Percentiles rank a stretch among this genome's conserved stretches.
Evolutionary conservation across 2,888 invertebrate species (phyloP).

Genomic region (Epinotia bilunana): DNA sequence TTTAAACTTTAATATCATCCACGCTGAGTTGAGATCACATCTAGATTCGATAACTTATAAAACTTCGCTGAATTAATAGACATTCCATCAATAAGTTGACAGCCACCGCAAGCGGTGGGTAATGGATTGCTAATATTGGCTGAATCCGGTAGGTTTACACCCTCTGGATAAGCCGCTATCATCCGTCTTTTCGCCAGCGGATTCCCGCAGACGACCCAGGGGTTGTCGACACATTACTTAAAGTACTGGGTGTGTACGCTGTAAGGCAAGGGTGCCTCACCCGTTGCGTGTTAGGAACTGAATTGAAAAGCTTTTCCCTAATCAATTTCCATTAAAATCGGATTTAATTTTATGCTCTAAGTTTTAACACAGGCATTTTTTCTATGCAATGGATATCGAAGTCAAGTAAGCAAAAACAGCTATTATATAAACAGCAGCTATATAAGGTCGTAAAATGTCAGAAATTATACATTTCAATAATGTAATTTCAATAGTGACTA

Average conservation of each 20-base stretch:
- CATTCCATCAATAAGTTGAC: slow-evolving; percentile 48
- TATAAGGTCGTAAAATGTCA: not conserved
- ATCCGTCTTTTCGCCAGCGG: slow-evolving; percentile 75
- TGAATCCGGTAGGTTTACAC: slow-evolving; percentile 77
- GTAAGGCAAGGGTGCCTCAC: slow-evolving; percentile 49
- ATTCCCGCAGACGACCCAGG: slow-evolving; percentile 39
- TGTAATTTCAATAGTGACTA: not conserved
- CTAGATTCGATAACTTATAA: not conserved
- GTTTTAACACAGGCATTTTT: not conserved
- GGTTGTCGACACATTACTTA: slow-evolving; percentile 56
- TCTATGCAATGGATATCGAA: not conserved
- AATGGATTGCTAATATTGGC: slow-evolving; percentile 84
- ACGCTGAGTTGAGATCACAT: not conserved
- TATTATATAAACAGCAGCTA: too few relatives aligned
- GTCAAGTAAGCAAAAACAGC: too few relatives aligned
- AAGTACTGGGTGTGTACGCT: slow-evolving; percentile 55
- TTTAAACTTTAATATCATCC: slow-evolving; percentile 17
- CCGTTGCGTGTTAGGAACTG: slow-evolving; percentile 28
- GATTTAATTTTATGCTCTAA: not conserved
- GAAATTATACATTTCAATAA: not conserved
- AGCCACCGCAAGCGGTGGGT: slow-evolving; percentile 56
- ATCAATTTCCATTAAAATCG: slow-evolving; percentile 18
- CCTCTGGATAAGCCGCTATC: slow-evolving; percentile 71
- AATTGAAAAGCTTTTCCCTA: slow-evolving; percentile 22
- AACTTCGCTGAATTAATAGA: slow-evolving; percentile 25